Conservation (phyloP, 2,888 invertebrate species). For the Megastigmus dorsalis region DNA sequence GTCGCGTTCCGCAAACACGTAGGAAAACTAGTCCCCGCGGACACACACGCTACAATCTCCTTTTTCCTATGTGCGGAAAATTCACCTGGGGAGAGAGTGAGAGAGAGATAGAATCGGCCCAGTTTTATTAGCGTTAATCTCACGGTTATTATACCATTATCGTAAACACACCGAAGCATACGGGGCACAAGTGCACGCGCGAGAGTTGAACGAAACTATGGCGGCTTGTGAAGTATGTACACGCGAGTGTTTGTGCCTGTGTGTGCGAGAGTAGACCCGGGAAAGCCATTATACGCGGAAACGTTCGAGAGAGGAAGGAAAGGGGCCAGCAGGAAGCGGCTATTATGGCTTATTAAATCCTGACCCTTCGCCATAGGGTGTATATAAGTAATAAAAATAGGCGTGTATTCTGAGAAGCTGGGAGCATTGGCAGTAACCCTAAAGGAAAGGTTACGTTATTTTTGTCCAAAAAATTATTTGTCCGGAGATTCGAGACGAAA, state of each 20-base stretch:
- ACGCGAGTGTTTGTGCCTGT: background rate
- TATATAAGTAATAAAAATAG: too few species aligned
- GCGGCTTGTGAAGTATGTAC: background rate
- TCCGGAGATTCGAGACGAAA: too few species aligned
- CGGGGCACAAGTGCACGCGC: background rate
- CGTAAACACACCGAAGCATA: conserved; percentile 1
- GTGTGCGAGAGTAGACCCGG: background rate
- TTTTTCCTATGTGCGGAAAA: background rate
- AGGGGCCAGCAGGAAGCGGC: background rate
- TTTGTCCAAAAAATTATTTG: too few species aligned
- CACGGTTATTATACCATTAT: conserved; percentile 45
- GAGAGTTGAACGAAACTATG: too few species aligned
- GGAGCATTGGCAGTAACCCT: too few species aligned
- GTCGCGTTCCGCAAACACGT: background rate
- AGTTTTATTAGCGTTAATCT: conserved; percentile 51
- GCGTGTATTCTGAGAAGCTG: too few species aligned
- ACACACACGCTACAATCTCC: too few species aligned
- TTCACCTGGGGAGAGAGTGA: background rate
- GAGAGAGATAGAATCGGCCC: too few species aligned
- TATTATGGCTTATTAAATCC: conserved; percentile 48
- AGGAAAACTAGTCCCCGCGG: background rate
- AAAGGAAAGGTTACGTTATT: too few species aligned
- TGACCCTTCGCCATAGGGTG: background rate
- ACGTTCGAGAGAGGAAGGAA: background rate
- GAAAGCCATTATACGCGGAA: conserved; percentile 16